Percentiles rank a stretch among this genome's conserved stretches.
These are phyloP conservation scores for Trichopria drosophilae DNA, from an alignment of 2,888 invertebrate species.

Conservation along the genomic window DNA sequence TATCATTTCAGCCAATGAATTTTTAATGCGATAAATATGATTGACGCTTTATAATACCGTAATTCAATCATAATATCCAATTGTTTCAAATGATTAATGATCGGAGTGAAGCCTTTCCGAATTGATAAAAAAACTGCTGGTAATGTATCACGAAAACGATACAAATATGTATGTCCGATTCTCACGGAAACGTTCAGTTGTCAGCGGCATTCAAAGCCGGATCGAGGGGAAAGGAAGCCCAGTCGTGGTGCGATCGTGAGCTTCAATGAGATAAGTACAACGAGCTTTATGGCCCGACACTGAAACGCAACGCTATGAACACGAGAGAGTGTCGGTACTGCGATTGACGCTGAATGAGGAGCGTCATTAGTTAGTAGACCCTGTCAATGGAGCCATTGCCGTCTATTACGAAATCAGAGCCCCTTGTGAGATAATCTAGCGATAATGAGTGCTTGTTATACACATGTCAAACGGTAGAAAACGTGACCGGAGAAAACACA, in stretches of 20 bases:
- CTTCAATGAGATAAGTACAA: slow-evolving; percentile 28
- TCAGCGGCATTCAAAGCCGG: background rate
- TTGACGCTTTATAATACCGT: no score
- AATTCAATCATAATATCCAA: no score
- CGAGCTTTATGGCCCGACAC: slow-evolving; percentile 3
- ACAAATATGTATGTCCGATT: slow-evolving; percentile 28
- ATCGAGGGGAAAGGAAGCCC: background rate
- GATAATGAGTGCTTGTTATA: slow-evolving; percentile 53
- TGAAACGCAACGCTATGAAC: slow-evolving; percentile 11
- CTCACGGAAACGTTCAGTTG: slow-evolving; percentile 22
- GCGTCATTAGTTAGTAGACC: slow-evolving; percentile 47
- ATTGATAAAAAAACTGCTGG: no score
- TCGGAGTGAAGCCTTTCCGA: no score
- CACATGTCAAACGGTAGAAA: no score
- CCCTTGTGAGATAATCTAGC: slow-evolving; percentile 53
- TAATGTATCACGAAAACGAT: no score
- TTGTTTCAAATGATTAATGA: no score
- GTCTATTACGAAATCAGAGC: slow-evolving; percentile 48
- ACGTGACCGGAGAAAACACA: no score
- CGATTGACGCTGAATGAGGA: slow-evolving; percentile 48
- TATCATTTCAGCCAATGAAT: no score
- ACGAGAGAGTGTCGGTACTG: background rate
- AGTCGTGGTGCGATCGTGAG: slow-evolving; percentile 17
- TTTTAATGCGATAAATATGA: no score
- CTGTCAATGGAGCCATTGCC: slow-evolving; percentile 52